Evolutionary conservation across 1,140 invertebrate genomes (phyloP).

Genomic region (Lasioglossum baleicum): DNA sequence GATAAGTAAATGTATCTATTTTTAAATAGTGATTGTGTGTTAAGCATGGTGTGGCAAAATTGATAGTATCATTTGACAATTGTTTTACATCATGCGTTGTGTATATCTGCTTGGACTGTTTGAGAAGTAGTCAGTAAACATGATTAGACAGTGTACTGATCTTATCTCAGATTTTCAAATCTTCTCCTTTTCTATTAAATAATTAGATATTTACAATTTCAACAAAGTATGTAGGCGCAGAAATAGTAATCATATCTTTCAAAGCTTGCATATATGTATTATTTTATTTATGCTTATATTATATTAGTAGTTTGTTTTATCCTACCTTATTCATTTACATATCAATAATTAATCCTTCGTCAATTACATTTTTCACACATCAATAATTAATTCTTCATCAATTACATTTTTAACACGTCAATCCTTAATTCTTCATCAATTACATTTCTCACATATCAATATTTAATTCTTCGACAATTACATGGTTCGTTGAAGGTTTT

Average conservation of each 20-base stretch:
- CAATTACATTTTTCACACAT: too few relatives aligned
- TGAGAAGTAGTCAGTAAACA: constrained; percentile 31
- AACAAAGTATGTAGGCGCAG: neutral
- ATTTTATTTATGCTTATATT: neutral
- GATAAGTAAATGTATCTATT: neutral
- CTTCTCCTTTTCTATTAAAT: neutral
- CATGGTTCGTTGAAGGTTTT: too few relatives aligned
- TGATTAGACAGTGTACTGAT: constrained; percentile 31
- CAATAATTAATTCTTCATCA: too few relatives aligned
- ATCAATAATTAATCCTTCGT: too few relatives aligned
- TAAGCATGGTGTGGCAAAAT: constrained; percentile 44
- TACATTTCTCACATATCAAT: too few relatives aligned
- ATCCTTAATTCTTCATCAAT: too few relatives aligned
- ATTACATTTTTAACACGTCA: too few relatives aligned
- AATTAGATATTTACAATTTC: neutral
- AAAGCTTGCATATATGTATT: neutral
- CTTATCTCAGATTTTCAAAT: neutral
- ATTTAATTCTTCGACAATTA: too few relatives aligned
- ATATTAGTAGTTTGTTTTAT: neutral
- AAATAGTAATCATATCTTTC: neutral
- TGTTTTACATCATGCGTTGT: constrained; percentile 37
- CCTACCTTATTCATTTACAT: neutral
- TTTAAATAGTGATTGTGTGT: neutral
- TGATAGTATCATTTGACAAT: constrained; percentile 56
- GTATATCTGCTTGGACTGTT: neutral